phyloP scores from a whole-genome alignment of 1,140 invertebrate species.

The Hyles euphorbiae region DNA sequence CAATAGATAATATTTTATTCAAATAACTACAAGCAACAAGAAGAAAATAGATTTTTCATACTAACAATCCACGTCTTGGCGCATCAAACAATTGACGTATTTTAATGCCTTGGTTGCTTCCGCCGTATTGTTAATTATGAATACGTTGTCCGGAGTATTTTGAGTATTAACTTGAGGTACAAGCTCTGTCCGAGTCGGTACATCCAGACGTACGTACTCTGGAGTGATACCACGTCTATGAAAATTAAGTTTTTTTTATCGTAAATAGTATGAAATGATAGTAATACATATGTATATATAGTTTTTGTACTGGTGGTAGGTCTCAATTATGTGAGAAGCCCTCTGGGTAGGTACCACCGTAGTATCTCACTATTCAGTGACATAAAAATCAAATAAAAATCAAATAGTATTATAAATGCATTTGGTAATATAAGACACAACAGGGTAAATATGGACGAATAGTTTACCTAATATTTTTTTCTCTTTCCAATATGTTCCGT shows the following conservation, averaged over 20 bases:
- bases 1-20: too few relatives aligned
- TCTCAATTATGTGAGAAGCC: too few relatives aligned
- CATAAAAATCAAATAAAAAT: too few relatives aligned
- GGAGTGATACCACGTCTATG: not conserved
- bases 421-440: too few relatives aligned
- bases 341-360: too few relatives aligned
- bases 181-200: slow-evolving; percentile 20
- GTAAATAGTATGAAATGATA: too few relatives aligned
- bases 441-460: not conserved
- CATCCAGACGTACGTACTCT: slow-evolving; percentile 39
- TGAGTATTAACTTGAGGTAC: slow-evolving; percentile 20
- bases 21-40: too few relatives aligned
- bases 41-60: not conserved
- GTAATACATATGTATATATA: too few relatives aligned
- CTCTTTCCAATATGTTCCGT: slow-evolving; percentile 35
- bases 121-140: slow-evolving; percentile 74
- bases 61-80: not conserved
- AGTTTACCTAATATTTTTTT: slow-evolving; percentile 42
- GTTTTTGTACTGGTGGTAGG: too few relatives aligned
- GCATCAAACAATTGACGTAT: slow-evolving; percentile 45
- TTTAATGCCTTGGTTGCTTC: slow-evolving; percentile 70
- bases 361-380: too few relatives aligned
- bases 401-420: too few relatives aligned
- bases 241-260: not conserved
- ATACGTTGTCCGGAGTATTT: slow-evolving; percentile 74